Evolutionary conservation across 1,140 invertebrate genomes (phyloP).

Genomic region (Propsilocerus akamusi): DNA sequence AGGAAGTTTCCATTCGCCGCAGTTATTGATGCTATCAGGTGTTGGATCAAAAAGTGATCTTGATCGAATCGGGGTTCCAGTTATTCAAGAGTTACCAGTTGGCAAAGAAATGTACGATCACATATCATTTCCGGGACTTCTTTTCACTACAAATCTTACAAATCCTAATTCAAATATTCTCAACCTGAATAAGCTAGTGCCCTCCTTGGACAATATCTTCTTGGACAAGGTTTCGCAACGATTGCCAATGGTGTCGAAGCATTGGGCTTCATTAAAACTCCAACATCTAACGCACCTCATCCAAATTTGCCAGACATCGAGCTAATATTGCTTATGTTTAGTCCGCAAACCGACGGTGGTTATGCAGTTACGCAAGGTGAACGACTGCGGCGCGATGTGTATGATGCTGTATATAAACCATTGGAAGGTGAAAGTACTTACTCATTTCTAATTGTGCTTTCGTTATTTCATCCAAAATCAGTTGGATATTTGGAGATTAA

Average conservation of each 20-base stretch:
- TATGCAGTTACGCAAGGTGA: slow-evolving; percentile 30
- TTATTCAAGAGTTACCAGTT: slow-evolving; percentile 17
- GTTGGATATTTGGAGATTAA: slow-evolving; percentile 5
- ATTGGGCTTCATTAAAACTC: slow-evolving; percentile 38
- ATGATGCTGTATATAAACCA: slow-evolving; percentile 31
- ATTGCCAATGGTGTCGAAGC: slow-evolving; percentile 39
- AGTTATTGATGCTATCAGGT: slow-evolving; percentile 38
- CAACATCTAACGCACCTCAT: slow-evolving; percentile 14
- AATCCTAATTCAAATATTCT: slow-evolving; percentile 15
- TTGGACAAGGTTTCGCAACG: slow-evolving; percentile 31
- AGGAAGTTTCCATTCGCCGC: slow-evolving; percentile 30
- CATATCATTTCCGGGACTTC: slow-evolving; percentile 11
- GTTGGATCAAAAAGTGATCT: slow-evolving; percentile 33
- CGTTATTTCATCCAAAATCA: neutral
- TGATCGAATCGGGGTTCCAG: slow-evolving; percentile 21
- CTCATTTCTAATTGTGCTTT: slow-evolving; percentile 25
- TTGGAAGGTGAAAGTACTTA: slow-evolving; percentile 31
- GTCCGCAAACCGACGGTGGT: slow-evolving; percentile 42
- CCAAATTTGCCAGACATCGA: slow-evolving; percentile 40
- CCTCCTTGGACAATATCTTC: slow-evolving; percentile 21
- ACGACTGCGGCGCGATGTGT: slow-evolving; percentile 34
- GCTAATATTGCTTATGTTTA: slow-evolving; percentile 31
- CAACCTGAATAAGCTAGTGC: slow-evolving; percentile 12
- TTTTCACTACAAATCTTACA: slow-evolving; percentile 27
- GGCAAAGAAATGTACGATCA: slow-evolving; percentile 26